Base-by-base conservation (phyloP, 1,140 invertebrate species). In the Danaus melanippus region DNA sequence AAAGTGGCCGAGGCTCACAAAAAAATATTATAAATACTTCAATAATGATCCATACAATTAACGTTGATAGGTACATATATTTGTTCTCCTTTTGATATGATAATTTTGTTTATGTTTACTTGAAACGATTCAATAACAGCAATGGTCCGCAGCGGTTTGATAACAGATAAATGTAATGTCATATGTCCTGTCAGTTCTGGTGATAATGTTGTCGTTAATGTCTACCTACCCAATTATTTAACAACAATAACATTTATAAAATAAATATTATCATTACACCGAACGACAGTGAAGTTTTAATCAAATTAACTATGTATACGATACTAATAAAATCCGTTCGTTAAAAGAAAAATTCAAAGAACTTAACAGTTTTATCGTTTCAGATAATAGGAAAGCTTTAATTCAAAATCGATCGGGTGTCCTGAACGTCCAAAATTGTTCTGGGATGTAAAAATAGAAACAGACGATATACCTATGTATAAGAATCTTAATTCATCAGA, bases 391-490 rank as follows among this genome's bases (percentile, higher is more conserved):
- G 62, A 70, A 70, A 51, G 42, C 58, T 67, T 69, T 67, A 66
- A 70, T 75, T 66, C 64, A 62, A 67, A 65, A 74, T 76, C 69
- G 70, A 76, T 71, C 64, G 41, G 53, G 66, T 64, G 60, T 65
- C 53, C 55, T 42, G 46, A 67, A 50, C 62, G 56, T 47, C 58
- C 64, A 64, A 64, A 66, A 67, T 32, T 32, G 21, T 32, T 51
- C 53, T 56, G 54, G 56, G 61, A 62, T 53, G 50, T 59, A 57
- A 43, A 68, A 67, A 64, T 66, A 66, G 60, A 61, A 59, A 64
- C 65, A 64, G 56, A 61, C 62, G 21, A 32, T 8, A 8, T 32
- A 32, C 21, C 21, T 32, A 32, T 32, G 21, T 32, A 32, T 32
- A 32, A 32, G 21, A 32, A 32, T 32, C 21, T 32, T 32, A 32